phyloP scores from a whole-genome alignment of 2,113 vertebrate genomes.

The Jaculus jaculus region DNA sequence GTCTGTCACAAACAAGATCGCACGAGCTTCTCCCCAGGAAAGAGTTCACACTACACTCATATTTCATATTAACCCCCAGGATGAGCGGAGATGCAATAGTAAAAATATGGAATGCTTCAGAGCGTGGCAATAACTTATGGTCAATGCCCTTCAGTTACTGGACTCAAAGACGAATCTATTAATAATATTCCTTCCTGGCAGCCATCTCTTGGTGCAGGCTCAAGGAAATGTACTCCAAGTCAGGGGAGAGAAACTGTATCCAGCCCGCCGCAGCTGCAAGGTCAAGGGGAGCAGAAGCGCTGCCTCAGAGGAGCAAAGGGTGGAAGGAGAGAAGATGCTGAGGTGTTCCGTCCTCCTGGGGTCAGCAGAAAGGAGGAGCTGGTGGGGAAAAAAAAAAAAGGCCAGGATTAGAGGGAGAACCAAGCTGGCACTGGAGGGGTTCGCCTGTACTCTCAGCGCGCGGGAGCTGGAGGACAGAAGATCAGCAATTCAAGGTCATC shows the following conservation, averaged over 20 bases:
- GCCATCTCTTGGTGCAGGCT: slow-evolving; percentile 12
- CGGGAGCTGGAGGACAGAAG: no score
- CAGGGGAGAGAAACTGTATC: slow-evolving; percentile 62
- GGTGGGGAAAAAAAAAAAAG: no score
- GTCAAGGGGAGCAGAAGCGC: not conserved
- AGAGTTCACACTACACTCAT: no score
- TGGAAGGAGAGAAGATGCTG: not conserved
- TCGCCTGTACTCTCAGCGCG: no score
- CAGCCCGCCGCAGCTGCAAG: slow-evolving; percentile 53
- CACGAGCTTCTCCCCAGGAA: no score
- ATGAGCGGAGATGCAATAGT: not conserved
- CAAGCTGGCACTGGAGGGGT: not conserved
- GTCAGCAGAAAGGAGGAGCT: not conserved
- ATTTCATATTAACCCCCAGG: not conserved
- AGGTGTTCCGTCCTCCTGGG: not conserved
- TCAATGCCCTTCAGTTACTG: slow-evolving; percentile 27
- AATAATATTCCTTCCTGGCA: slow-evolving; percentile 63
- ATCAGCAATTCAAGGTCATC: no score
- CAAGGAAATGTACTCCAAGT: slow-evolving; percentile 59
- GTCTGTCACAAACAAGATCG: no score
- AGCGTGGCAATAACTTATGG: not conserved
- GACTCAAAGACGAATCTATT: slow-evolving; percentile 75
- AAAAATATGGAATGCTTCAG: not conserved
- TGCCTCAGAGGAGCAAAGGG: not conserved
- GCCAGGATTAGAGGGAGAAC: not conserved